phyloP scores from a whole-genome alignment of 2,113 vertebrate species.

The Numenius arquata region DNA sequence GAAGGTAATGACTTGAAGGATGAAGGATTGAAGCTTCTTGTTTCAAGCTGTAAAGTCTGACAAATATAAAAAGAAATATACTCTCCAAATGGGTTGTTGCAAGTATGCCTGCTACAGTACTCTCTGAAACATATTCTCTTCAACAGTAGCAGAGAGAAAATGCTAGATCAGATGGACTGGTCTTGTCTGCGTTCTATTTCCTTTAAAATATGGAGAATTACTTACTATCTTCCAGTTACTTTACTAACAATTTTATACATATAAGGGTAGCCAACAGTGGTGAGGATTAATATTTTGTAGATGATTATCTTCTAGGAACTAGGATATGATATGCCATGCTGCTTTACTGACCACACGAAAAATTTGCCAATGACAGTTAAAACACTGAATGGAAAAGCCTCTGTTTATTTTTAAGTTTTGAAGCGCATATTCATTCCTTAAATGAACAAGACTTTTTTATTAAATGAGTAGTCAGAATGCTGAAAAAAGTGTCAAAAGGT shows the following conservation, averaged over 20 bases:
- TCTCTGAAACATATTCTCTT: neutral
- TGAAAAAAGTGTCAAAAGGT: neutral
- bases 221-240: neutral
- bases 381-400: neutral
- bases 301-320: neutral
- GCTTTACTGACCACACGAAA: neutral
- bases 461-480: neutral
- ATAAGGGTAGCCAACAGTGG: neutral
- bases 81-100: neutral
- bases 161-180: neutral
- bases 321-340: neutral
- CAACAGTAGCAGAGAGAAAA: neutral
- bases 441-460: neutral
- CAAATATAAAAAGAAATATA: neutral
- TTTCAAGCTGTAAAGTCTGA: neutral
- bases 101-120: neutral
- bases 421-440: neutral
- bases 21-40: neutral
- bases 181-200: neutral
- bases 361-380: neutral
- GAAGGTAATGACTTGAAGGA: neutral
- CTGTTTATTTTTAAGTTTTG: neutral
- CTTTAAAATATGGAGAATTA: neutral
- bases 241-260: neutral
- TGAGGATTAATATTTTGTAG: neutral